Conservation (phyloP, 1,140 invertebrate genomes). For the Meloidogyne chitwoodi region DNA sequence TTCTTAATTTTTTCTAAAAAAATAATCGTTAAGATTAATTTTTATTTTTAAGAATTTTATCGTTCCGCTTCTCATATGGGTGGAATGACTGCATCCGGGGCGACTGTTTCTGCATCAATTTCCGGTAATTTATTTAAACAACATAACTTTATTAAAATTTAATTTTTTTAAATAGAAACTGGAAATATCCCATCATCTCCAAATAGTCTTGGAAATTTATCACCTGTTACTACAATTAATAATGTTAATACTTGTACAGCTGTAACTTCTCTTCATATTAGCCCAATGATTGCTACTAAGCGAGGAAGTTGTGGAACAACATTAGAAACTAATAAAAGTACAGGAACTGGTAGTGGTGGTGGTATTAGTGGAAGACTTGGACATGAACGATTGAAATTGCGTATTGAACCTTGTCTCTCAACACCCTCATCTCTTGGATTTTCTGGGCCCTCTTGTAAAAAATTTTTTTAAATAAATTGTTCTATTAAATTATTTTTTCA, state of each 20-base stretch:
- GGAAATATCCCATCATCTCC: neutral
- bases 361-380: neutral
- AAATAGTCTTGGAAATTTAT: neutral
- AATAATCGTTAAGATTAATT: too few relatives aligned
- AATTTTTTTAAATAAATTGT: neutral
- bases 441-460: neutral
- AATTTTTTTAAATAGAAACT: neutral
- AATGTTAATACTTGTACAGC: neutral
- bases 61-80: constrained; percentile 55
- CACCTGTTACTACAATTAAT: neutral
- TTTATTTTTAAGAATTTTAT: constrained; percentile 49
- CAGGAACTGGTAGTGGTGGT: neutral
- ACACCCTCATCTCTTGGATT: constrained; percentile 38
- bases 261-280: constrained; percentile 15
- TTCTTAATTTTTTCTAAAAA: too few relatives aligned
- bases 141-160: neutral
- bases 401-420: constrained; percentile 43
- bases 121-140: neutral
- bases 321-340: neutral
- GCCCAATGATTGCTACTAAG: constrained; percentile 5
- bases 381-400: constrained; percentile 29
- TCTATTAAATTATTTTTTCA: neutral
- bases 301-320: neutral
- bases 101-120: neutral
- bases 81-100: constrained; percentile 41